A percentile compares a stretch with the other conserved stretches of the same genome.
Conservation (phyloP, 2,797 vertebrate species). For the Tadarida brasiliensis region DNA sequence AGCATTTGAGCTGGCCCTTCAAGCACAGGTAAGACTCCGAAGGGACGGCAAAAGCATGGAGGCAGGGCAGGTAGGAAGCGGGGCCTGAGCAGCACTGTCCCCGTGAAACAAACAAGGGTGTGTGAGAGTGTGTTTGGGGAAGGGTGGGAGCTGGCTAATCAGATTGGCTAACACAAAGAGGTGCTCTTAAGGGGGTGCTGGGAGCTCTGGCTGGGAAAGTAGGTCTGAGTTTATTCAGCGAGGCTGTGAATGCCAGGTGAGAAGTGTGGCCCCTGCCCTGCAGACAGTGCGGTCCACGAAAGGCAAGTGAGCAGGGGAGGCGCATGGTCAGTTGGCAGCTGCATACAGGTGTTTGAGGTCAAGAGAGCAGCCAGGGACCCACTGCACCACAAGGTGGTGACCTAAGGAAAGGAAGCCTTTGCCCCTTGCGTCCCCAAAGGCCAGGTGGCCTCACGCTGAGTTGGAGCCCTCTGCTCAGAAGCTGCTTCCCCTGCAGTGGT, state of each 20-base stretch:
- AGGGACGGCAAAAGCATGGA: not conserved
- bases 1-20: not conserved
- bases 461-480: not conserved
- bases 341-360: not conserved
- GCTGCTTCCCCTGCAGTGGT: not conserved
- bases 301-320: not conserved
- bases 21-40: not conserved
- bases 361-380: not conserved
- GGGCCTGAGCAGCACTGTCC: not conserved
- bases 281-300: not conserved
- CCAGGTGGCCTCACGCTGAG: not conserved
- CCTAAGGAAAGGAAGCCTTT: not conserved
- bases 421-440: not conserved
- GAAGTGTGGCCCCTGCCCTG: not conserved
- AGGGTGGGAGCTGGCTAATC: not conserved
- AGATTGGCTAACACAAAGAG: not conserved
- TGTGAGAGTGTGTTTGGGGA: not conserved
- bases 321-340: accelerated
- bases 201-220: not conserved
- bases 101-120: not conserved
- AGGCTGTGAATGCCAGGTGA: not conserved
- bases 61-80: not conserved
- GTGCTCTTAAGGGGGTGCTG: not conserved
- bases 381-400: not conserved
- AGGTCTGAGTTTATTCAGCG: not conserved